Base-by-base conservation (phyloP, 1,140 invertebrate species). In the Drosophila serrata region DNA sequence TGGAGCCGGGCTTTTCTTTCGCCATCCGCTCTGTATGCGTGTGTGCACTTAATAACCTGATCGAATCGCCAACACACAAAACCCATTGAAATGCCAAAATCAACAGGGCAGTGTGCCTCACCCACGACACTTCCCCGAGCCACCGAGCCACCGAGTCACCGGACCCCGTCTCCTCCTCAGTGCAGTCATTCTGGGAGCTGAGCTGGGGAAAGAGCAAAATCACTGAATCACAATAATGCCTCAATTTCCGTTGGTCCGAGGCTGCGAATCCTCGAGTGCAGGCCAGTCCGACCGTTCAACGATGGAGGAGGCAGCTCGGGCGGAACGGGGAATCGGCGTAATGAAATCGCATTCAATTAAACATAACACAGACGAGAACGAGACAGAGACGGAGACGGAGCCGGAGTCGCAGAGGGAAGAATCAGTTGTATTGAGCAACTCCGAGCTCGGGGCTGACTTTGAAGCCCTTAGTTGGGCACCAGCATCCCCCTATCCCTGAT, bases 191-290 rank as follows among this genome's bases (percentile, higher is more conserved):
- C 48, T 24, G 29, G 15, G 12, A n/a, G 13, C 39, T 53, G 45
- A 59, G 46, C 62, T 49, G 75, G 68, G 59, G 75, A 87, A 88
- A 79, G 84, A 76, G 73, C 85, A 81, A 90, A 88, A 84, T 88
- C 84, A 88, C 68, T 88, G 84, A 88, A 88, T 90, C 85, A 88
- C 84, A 88, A 90, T 88, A 90, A 90, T 80, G 84, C 84, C 81
- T 90, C 84, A 88, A 88, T 88, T 90, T 88, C 84, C 84, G 84
- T 60, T 72, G 68, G 85, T 59, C 76, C 80, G 65, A 78, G 39
- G 40, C 49, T 35, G 64, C 74, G 68, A 78, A 22, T 67, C 37
- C 57, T 48, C 59, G 80, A 88, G 55, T 64, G 61, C 61, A 43
- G 46, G 35, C 63, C 11, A 48, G 33, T 33, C 13, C 42, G 33